phyloP scores from a whole-genome alignment of 1,140 invertebrate species.

The Rhagoletis pomonella region DNA sequence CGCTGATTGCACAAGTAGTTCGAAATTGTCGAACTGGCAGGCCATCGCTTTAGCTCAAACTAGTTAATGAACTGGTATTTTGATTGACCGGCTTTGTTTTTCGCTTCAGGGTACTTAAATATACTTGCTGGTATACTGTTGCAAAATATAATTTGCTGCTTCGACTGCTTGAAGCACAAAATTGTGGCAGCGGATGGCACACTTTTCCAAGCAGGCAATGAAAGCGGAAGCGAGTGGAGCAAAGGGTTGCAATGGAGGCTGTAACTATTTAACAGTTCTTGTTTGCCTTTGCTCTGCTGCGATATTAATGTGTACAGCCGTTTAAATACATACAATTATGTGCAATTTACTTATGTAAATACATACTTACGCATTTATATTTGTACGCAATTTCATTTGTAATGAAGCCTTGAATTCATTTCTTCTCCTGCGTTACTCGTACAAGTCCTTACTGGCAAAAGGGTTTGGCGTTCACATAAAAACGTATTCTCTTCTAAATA shows the following conservation, averaged over 20 bases:
- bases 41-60: too few relatives aligned
- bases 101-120: too few relatives aligned
- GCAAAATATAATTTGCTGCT: not conserved
- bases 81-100: too few relatives aligned
- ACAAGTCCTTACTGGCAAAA: not conserved
- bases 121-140: not conserved
- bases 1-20: too few relatives aligned
- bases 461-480: not conserved
- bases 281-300: not conserved
- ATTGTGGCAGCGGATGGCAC: not conserved
- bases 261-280: not conserved
- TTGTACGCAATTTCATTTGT: not conserved
- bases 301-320: not conserved
- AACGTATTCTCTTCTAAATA: not conserved
- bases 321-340: too few relatives aligned
- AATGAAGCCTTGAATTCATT: not conserved
- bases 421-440: not conserved
- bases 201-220: not conserved
- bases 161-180: not conserved
- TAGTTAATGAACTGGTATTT: too few relatives aligned
- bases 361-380: too few relatives aligned
- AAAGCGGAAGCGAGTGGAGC: not conserved
- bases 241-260: not conserved
- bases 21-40: too few relatives aligned
- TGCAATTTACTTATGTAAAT: too few relatives aligned